Conservation (phyloP, 1,140 invertebrate genomes). For the Ostrea edulis region DNA sequence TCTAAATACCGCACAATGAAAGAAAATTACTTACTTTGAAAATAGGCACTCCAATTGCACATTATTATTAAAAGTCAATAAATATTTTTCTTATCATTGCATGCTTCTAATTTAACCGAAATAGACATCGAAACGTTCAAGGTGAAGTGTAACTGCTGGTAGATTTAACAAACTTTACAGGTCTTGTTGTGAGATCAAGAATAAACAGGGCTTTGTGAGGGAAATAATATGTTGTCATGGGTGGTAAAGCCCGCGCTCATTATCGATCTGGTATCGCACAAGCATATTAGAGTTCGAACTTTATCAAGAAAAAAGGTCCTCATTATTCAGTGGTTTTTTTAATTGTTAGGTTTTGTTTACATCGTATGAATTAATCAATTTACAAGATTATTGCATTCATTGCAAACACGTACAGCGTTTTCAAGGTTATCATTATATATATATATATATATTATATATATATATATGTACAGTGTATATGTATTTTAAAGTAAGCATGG, state of each 20-base stretch:
- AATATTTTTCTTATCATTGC: neutral
- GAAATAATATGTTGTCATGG: constrained; percentile 42
- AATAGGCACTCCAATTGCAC: neutral
- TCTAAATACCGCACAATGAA: neutral
- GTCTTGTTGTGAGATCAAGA: constrained; percentile 8
- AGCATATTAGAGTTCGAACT: constrained; percentile 16
- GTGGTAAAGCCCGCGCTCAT: neutral
- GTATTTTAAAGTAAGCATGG: no score
- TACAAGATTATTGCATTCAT: neutral
- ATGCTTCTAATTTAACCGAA: neutral
- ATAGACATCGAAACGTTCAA: neutral
- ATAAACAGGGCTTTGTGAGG: constrained; percentile 24
- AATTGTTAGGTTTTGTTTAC: constrained; percentile 25
- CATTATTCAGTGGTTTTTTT: constrained; percentile 9
- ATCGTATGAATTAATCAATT: neutral
- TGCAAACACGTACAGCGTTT: neutral
- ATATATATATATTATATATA: no score
- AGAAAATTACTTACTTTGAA: neutral
- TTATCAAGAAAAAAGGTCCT: constrained; percentile 20
- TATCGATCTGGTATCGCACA: neutral
- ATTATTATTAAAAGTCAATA: constrained; percentile 23
- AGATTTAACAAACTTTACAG: neutral
- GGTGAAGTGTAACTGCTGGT: neutral
- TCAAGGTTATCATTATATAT: neutral
- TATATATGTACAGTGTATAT: no score